phyloP scores from a whole-genome alignment of 2,888 invertebrate species.

The Vesta saturnalis region DNA sequence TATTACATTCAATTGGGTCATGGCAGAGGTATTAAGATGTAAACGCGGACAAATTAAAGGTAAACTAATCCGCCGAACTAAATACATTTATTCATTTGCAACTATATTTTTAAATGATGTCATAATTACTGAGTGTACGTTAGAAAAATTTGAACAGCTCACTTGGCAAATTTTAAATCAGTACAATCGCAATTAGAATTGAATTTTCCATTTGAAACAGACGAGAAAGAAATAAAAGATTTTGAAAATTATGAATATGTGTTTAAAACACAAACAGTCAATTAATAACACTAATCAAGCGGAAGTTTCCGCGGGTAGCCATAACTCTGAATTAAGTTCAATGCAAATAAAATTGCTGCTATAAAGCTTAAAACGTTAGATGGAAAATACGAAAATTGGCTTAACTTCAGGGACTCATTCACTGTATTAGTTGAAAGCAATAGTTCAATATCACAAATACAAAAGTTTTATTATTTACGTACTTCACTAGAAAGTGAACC shows the following conservation, averaged over 20 bases:
- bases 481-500: conserved; percentile 26
- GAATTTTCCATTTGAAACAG: neutral
- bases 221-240: neutral
- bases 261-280: neutral
- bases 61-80: too few relatives aligned
- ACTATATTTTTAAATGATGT: conserved; percentile 1
- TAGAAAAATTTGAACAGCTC: too few relatives aligned
- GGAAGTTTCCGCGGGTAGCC: neutral
- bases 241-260: conserved; percentile 2
- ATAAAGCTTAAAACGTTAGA: conserved; percentile 31
- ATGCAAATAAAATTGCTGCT: conserved; percentile 21
- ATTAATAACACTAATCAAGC: neutral
- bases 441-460: conserved; percentile 5
- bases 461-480: conserved; percentile 35
- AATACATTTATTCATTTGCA: too few relatives aligned
- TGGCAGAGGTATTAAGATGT: too few relatives aligned
- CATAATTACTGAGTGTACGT: neutral
- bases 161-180: neutral
- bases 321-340: neutral
- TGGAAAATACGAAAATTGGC: conserved; percentile 23
- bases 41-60: too few relatives aligned
- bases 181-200: conserved; percentile 8
- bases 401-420: conserved; percentile 28
- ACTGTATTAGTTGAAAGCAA: conserved; percentile 21
- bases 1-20: too few relatives aligned